Conservation (phyloP, 2,797 vertebrate species). For the Streptopelia turtur region DNA sequence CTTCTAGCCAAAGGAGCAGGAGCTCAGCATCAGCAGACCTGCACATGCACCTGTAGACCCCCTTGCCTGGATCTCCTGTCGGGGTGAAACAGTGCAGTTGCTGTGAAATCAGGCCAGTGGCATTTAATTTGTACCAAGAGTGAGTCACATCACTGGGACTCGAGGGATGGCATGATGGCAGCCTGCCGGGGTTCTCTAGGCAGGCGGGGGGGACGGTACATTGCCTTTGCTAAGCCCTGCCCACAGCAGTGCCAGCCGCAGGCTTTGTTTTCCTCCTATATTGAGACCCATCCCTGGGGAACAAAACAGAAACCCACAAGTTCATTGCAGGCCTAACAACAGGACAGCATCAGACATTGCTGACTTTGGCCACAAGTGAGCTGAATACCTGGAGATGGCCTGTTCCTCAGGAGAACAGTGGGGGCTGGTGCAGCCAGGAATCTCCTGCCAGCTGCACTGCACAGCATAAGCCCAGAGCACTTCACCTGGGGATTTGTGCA, state of each 20-base stretch:
- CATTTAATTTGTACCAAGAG: not conserved
- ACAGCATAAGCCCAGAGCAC: not conserved
- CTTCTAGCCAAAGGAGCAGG: not conserved
- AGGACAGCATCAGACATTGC: rapidly evolving
- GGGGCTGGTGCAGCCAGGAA: not conserved
- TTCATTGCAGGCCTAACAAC: not conserved
- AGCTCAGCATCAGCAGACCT: not conserved
- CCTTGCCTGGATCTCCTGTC: not conserved
- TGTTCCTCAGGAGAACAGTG: rapidly evolving
- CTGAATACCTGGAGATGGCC: not conserved
- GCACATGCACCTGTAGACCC: not conserved
- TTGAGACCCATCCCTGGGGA: not conserved
- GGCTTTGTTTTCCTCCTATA: not conserved
- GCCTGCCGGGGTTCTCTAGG: not conserved
- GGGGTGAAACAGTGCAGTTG: not conserved
- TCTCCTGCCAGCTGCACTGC: not conserved
- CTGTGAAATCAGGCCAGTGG: not conserved
- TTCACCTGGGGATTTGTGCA: not conserved
- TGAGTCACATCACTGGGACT: not conserved
- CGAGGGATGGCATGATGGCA: not conserved
- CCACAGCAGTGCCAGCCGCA: rapidly evolving
- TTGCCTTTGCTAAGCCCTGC: not conserved
- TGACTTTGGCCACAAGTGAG: not conserved
- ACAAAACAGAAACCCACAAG: not conserved
- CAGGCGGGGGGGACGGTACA: not conserved